Evolutionary conservation across 92 coral and sea anemone species (phyloP).

Genomic region (Scolanthus callimorphus): DNA sequence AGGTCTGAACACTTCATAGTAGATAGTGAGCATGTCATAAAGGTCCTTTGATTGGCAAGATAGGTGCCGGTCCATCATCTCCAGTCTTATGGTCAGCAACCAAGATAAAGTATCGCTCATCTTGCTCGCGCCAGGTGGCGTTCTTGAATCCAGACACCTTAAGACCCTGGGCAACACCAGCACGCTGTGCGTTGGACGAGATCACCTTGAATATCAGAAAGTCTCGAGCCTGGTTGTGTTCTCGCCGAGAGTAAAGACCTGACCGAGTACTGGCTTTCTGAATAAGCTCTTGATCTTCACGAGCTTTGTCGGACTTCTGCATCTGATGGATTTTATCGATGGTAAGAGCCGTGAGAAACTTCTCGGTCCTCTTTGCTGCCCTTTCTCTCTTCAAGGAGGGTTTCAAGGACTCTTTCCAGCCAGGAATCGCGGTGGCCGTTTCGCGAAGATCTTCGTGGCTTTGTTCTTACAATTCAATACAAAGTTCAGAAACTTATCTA

Average conservation of each 20-base stretch:
- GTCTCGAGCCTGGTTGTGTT: conserved; percentile 12
- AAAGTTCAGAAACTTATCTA: conserved; percentile 13
- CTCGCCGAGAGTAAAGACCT: not conserved
- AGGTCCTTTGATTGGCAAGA: not conserved
- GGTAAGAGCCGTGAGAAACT: not conserved
- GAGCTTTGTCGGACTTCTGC: not conserved
- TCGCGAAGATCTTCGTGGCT: not conserved
- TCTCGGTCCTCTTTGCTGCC: conserved; percentile 1
- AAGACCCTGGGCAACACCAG: conserved; percentile 11
- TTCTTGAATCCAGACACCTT: conserved; percentile 1
- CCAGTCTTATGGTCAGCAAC: conserved; percentile 14
- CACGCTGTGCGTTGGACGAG: conserved; percentile 5
- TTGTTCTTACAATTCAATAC: not conserved
- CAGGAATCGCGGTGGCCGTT: conserved; percentile 3
- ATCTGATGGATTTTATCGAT: conserved; percentile 6
- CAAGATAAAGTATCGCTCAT: conserved; percentile 1
- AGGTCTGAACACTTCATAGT: conserved; percentile 9
- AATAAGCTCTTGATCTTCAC: conserved; percentile 2
- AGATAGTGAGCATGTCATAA: not conserved
- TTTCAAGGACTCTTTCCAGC: conserved; percentile 14
- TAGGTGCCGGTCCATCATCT: conserved; percentile 3
- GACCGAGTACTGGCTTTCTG: not conserved
- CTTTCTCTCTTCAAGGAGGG: conserved; percentile 10
- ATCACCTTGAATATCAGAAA: conserved; percentile 11
- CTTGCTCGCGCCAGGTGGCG: conserved; percentile 9